Percentiles rank a stretch among this genome's conserved stretches.
Evolutionary conservation across 1,140 invertebrate genomes (phyloP).

Genomic region (Laupala kohalensis): DNA sequence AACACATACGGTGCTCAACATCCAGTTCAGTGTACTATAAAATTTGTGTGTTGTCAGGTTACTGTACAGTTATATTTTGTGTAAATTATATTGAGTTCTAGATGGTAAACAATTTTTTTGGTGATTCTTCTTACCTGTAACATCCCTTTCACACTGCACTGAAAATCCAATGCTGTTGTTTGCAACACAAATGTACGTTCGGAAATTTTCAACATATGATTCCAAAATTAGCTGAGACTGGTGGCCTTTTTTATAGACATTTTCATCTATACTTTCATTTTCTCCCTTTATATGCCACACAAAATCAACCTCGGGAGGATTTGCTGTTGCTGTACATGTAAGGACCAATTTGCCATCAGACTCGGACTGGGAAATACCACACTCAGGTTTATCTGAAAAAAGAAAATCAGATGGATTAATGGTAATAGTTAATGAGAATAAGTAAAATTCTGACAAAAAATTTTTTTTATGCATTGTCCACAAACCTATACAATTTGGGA

Average conservation of each 20-base stretch:
- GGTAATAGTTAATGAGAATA: conserved; percentile 60
- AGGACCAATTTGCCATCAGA: conserved; percentile 59
- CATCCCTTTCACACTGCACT: conserved; percentile 62
- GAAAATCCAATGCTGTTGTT: conserved; percentile 67
- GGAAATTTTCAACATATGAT: conserved; percentile 45
- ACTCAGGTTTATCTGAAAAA: conserved; percentile 67
- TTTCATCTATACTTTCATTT: conserved; percentile 57
- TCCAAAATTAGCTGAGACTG: conserved; percentile 53
- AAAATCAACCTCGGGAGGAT: conserved; percentile 69
- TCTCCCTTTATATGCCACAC: conserved; percentile 70
- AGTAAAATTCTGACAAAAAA: conserved; percentile 13
- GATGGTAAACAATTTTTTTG: no score
- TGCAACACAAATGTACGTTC: conserved; percentile 70
- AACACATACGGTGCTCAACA: no score
- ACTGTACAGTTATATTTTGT: no score
- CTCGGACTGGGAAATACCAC: conserved; percentile 57
- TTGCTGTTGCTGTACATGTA: conserved; percentile 65
- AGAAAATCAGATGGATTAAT: conserved; percentile 16
- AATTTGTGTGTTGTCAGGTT: no score
- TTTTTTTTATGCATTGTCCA: no score
- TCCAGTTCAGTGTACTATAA: no score
- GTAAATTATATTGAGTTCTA: no score
- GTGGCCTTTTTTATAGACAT: conserved; percentile 34
- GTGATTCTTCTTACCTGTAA: conserved; percentile 63
- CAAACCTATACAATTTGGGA: no score